phyloP scores from a whole-genome alignment of 92 coral and sea anemone species.

The Umimayanthus kanabou region DNA sequence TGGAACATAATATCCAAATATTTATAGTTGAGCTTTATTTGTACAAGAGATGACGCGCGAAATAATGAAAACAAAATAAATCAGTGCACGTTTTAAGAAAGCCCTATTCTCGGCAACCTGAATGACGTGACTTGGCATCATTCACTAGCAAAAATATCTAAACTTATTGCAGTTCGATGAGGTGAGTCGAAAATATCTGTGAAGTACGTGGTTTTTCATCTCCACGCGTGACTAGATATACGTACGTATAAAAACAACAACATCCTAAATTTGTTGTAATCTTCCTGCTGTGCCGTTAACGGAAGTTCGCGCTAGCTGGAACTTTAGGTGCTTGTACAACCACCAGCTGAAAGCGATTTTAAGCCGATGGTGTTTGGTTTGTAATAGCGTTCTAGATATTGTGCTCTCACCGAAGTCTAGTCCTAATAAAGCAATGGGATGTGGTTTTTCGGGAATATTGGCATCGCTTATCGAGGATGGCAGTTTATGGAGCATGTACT shows the following conservation, averaged over 20 bases:
- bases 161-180: neutral
- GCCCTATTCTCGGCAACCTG: neutral
- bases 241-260: neutral
- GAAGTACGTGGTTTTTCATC: neutral
- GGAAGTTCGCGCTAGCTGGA: neutral
- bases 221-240: neutral
- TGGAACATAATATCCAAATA: neutral
- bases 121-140: too few species aligned
- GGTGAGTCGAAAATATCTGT: neutral
- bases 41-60: neutral
- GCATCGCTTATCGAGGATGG: too few species aligned
- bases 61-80: too few species aligned
- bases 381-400: too few species aligned
- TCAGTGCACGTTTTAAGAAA: neutral
- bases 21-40: neutral
- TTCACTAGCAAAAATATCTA: neutral
- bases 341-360: too few species aligned
- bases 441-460: too few species aligned
- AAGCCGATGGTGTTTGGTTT: too few species aligned
- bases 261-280: neutral
- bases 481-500: too few species aligned
- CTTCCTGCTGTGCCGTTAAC: neutral
- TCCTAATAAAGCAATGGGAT: too few species aligned
- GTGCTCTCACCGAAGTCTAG: too few species aligned
- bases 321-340: too few species aligned